Evolutionary conservation across 2,113 vertebrate genomes (phyloP), one percentile per base, ranked within the genome.

Genomic region (Lucifuga dentata): DNA sequence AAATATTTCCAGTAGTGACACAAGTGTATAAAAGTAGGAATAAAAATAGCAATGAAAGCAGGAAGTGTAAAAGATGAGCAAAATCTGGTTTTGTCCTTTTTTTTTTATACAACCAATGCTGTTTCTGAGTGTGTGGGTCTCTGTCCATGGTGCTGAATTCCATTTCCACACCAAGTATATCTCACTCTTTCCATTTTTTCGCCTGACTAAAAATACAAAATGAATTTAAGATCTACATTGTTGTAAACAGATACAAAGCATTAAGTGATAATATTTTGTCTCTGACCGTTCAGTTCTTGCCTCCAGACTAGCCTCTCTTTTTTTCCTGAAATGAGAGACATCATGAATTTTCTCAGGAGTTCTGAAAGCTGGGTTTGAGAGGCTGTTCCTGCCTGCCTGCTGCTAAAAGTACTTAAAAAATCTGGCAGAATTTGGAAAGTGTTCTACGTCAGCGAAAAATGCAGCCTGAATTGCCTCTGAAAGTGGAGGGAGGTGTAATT

Each of bases 71-170:
- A n/a, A n/a, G n/a, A n/a, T n/a, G n/a, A n/a, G n/a, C n/a, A n/a
- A n/a, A n/a, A n/a, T n/a, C n/a, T n/a, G n/a, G n/a, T n/a, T n/a
- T n/a, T n/a, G n/a, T n/a, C n/a, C n/a, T n/a, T n/a, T n/a, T n/a
- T n/a, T n/a, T n/a, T n/a, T n/a, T n/a, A n/a, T n/a, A n/a, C n/a
- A n/a, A n/a, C n/a, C n/a, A n/a, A n/a, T n/a, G n/a, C 44, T 23
- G 9, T 46, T 1, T 12, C 24, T 5, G 15, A 9, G 20, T 2
- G 2, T 36, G 0, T 13, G 5, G 21, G 61, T 45, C 75, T 66
- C 85, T 90, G 73, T 89, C 88, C 83, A 7, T 81, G 85, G 88
- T 90, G 35, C 88, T 90, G 86, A 88, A 87, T 73, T 20, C 0
- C 15, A 61, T 11, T 13, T 12, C 17, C 23, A 17, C 12, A 1